phyloP scores from a whole-genome alignment of 2,113 vertebrate genomes.

The Halichoerus grypus region DNA sequence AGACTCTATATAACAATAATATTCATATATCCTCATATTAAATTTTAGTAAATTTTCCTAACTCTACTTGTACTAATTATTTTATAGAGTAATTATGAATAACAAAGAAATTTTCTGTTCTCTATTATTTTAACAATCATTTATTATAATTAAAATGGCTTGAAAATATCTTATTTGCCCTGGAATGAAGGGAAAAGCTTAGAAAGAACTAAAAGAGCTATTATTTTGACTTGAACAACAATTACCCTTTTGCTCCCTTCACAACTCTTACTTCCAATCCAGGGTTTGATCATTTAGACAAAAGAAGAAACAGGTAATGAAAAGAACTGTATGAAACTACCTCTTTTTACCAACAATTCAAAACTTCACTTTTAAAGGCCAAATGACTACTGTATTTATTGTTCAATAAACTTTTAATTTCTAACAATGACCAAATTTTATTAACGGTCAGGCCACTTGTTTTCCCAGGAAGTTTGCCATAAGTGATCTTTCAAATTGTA shows the following conservation, averaged over 20 bases:
- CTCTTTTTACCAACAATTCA: slow-evolving; percentile 58
- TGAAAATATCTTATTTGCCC: slow-evolving; percentile 61
- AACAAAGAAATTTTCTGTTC: slow-evolving; percentile 54
- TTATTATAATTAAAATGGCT: slow-evolving; percentile 61
- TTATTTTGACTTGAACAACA: slow-evolving; percentile 50
- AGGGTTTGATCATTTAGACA: slow-evolving; percentile 32
- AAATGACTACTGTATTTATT: slow-evolving; percentile 68
- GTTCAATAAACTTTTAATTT: slow-evolving; percentile 71
- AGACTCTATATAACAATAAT: background rate
- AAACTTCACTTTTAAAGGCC: slow-evolving; percentile 53
- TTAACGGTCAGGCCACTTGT: slow-evolving; percentile 54
- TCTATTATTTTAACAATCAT: slow-evolving; percentile 57
- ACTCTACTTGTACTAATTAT: slow-evolving; percentile 19
- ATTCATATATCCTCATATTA: background rate
- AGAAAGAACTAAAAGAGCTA: slow-evolving; percentile 54
- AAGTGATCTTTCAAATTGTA: slow-evolving; percentile 67
- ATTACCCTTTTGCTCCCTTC: slow-evolving; percentile 39
- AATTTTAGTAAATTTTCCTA: slow-evolving; percentile 37
- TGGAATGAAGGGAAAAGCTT: slow-evolving; percentile 59
- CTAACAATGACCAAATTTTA: slow-evolving; percentile 72
- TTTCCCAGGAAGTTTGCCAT: slow-evolving; percentile 71
- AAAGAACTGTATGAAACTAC: slow-evolving; percentile 48
- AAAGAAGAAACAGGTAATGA: slow-evolving; percentile 40
- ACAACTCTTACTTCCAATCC: slow-evolving; percentile 38
- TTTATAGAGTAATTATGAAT: slow-evolving; percentile 49